These are phyloP conservation scores for Pagetopsis macropterus DNA, from an alignment of 2,797 vertebrate species.

Conservation along the genomic window DNA sequence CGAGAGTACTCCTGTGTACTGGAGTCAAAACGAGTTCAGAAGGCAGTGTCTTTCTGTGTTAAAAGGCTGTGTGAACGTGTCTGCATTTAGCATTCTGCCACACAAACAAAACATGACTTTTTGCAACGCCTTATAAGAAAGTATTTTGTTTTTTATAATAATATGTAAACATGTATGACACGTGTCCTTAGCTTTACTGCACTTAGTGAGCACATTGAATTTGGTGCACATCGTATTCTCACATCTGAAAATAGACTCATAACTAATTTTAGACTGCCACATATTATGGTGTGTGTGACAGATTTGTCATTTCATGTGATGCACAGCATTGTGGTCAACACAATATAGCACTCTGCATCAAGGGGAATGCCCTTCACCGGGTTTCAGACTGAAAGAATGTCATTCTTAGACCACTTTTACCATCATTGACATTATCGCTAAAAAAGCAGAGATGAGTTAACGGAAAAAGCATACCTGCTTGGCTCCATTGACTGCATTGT, in stretches of 20 bases:
- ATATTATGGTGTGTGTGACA: conserved; percentile 71
- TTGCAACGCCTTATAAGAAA: not conserved
- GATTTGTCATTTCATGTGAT: conserved; percentile 78
- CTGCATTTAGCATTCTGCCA: conserved; percentile 6
- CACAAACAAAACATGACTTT: not conserved
- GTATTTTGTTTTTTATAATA: not conserved
- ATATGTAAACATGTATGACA: not conserved
- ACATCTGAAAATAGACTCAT: conserved; percentile 70
- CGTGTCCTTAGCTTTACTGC: not conserved
- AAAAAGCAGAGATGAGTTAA: conserved; percentile 33
- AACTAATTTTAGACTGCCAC: conserved; percentile 77
- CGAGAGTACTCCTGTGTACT: not conserved
- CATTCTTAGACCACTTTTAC: conserved; percentile 43
- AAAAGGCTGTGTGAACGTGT: not conserved
- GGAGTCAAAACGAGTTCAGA: not conserved
- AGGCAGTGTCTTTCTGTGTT: conserved; percentile 1
- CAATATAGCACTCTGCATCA: conserved; percentile 59
- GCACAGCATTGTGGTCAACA: conserved; percentile 72
- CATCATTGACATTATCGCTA: conserved; percentile 45
- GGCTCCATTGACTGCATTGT: conserved; percentile 18
- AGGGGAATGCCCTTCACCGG: conserved; percentile 70
- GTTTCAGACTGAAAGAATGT: conserved; percentile 42
- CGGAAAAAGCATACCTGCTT: conserved; percentile 13
- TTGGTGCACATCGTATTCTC: conserved; percentile 26
- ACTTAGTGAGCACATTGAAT: conserved; percentile 11